Percentiles rank a stretch among this genome's conserved stretches.
phyloP scores from a whole-genome alignment of 2,113 vertebrate genomes.

The Epinephelus cyanopodus region DNA sequence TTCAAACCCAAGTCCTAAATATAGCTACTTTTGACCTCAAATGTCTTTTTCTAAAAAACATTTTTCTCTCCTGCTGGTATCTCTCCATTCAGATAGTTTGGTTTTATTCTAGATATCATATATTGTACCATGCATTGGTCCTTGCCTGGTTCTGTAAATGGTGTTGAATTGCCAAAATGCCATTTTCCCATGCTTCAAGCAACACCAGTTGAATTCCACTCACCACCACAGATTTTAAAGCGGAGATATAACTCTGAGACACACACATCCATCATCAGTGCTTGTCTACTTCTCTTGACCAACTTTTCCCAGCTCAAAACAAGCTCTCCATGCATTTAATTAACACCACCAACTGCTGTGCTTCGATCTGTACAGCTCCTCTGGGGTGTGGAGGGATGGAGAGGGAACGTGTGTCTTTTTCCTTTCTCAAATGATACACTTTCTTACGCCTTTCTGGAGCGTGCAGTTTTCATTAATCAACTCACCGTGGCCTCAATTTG shows the following conservation, averaged over 20 bases:
- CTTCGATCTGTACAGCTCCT: conserved; percentile 39
- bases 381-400: neutral
- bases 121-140: no score
- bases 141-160: no score
- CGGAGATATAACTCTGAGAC: no score
- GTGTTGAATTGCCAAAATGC: no score
- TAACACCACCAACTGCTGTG: conserved; percentile 30
- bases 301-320: conserved; percentile 26
- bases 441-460: conserved; percentile 26
- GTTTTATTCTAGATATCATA: no score
- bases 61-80: no score
- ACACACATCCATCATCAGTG: conserved; percentile 11
- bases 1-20: neutral
- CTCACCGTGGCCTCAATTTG: conserved; percentile 29
- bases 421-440: conserved; percentile 9
- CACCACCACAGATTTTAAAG: neutral
- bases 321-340: conserved; percentile 40
- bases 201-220: neutral
- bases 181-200: no score
- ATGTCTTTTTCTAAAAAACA: neutral
- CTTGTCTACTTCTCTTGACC: conserved; percentile 5
- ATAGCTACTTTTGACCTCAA: neutral
- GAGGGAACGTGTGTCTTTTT: neutral
- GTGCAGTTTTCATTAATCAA: conserved; percentile 40
- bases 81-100: no score